Base-by-base conservation (phyloP, 2,113 vertebrate species). In the Lepus timidus region DNA sequence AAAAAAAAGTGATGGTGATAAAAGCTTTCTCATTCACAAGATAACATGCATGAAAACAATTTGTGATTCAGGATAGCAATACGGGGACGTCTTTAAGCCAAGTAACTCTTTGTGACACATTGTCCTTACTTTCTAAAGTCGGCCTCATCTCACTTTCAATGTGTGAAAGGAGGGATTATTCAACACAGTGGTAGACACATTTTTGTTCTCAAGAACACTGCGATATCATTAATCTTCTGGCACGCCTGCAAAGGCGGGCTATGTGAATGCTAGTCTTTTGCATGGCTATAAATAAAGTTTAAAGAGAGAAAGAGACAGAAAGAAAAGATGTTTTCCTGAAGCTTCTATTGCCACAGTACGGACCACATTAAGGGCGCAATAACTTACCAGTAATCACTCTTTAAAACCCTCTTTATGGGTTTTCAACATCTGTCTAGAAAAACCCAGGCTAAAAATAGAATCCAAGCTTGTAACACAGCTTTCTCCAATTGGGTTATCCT, bases 171-270 rank as follows among this genome's bases (percentile, higher is more conserved):
- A 96, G 94, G 98, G 95, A 97, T 98, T 98, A 98, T 98, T 98
- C 97, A 97, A 96, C 90, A 95, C 97, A 93, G 91, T 98, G 93
- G 97, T 96, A 97, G 97, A 97, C 95, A 97, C 94, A 96, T 97
- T 98, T 98, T 97, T 98, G 97, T 98, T 98, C 97, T 98, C 97
- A 97, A 98, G 98, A 98, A 97, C 97, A 97, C 96, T 61, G 51
- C 29, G 81, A 95, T 97, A 97, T 98, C 98, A 98, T 98, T 98
- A 98, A 98, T 98, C 98, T 98, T 98, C 98, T 98, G 98, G 97
- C 98, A 97, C 62, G 97, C 92, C 3, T 1, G 97, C 97, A 97
- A 98, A 98, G 97, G 97, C 2, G 58, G 96, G 96, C 97, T 98
- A 97, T 97, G 95, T 97, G 98, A 97, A 98, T 98, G 96, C 90